Base-by-base conservation (phyloP, 2,113 vertebrate species). In the Dasyprocta punctata region DNA sequence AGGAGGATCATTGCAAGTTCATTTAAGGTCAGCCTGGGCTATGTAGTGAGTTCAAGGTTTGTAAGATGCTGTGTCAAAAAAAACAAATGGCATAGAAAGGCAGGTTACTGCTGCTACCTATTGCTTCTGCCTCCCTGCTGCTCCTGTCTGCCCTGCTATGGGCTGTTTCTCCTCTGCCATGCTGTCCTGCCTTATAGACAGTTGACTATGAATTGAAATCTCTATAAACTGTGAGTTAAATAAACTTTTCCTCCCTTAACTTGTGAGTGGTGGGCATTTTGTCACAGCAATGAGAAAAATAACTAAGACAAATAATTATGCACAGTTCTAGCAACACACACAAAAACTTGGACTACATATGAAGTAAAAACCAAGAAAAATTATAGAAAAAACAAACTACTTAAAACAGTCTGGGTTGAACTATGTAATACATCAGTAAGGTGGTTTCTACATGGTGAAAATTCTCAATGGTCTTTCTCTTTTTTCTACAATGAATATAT, bases 401-500 rank as follows among this genome's bases (percentile, higher is more conserved):
- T 78, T 22, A 47, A 88, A 93, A 86, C 5, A 84, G 49, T 38
- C 22, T 90, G 13, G 24, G 90, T 91, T 82, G 52, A 96, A 65
- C 28, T 69, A 86, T n/a, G 3, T 78, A 95, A 83, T 49, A 61
- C 86, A 41, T 28, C 26, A 87, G 33, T 58, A 80, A 92, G 52
- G 28, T 24, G 52, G 20, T 77, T 93, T 75, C 54, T 86, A 82
- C 5, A 63, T 33, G 16, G 58, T 78, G 24, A 28, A 92, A 92
- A 92, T 13, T 28, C 38, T 52, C 7, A 26, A 30, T 84, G 47
- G 63, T 65, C 60, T 61, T 84, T 81, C 77, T 84, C 11, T 92
- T 61, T 81, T 49, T 54, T 85, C 73, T 89, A 44, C n/a, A 84
- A 94, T 86, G 77, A 54, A 95, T 89, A 20, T 73, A 89, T 78